phyloP scores from a whole-genome alignment of 2,113 vertebrate species.

The Phalacrocorax carbo region DNA sequence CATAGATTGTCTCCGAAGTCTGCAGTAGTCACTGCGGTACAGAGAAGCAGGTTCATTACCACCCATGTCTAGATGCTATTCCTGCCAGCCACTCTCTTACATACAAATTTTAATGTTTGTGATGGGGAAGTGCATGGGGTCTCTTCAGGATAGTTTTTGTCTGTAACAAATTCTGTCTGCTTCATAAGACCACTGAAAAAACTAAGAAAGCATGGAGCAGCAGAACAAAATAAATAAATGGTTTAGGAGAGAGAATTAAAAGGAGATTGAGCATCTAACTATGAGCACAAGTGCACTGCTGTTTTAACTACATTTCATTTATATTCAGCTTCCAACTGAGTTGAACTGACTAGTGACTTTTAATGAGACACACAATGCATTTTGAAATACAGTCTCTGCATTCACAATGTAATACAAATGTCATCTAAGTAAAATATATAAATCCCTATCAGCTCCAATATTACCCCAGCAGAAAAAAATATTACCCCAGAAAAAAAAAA shows the following conservation, averaged over 20 bases:
- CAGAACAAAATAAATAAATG: neutral
- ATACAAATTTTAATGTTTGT: neutral
- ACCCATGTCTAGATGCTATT: neutral
- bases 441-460: neutral
- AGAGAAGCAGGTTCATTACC: neutral
- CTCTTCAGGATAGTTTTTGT: neutral
- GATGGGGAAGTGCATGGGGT: neutral
- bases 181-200: neutral
- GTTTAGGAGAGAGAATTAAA: neutral
- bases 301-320: neutral
- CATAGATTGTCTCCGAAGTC: neutral
- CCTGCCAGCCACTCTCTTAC: neutral
- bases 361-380: neutral
- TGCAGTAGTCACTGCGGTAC: neutral
- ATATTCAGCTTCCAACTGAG: neutral
- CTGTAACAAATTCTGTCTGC: neutral
- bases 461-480: neutral
- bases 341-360: neutral
- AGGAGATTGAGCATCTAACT: neutral
- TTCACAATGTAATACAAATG: neutral
- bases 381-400: neutral
- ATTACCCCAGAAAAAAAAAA: neutral
- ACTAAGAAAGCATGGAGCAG: neutral
- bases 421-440: neutral
- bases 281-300: neutral